Conservation (phyloP, 2,888 invertebrate genomes). For the Himalopsyche tibetana region DNA sequence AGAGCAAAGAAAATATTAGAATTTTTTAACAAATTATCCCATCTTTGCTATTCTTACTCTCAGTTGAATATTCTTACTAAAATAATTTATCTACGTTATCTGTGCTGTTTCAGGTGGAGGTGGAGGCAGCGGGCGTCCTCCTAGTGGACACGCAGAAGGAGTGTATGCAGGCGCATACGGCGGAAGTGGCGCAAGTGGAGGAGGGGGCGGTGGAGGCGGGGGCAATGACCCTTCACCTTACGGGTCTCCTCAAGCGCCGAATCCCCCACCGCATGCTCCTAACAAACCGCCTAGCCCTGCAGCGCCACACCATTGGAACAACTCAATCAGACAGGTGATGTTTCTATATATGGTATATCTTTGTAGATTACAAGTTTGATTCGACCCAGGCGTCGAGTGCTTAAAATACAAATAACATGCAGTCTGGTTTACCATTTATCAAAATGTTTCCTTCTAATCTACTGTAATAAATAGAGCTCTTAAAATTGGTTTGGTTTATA, state of each 20-base stretch:
- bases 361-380: too few relatives aligned
- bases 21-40: not conserved
- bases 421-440: too few relatives aligned
- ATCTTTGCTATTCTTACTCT: too few relatives aligned
- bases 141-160: slow-evolving; percentile 68
- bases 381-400: too few relatives aligned
- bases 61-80: not conserved
- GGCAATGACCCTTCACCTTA: slow-evolving; percentile 76
- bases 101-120: slow-evolving; percentile 52
- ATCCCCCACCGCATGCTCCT: slow-evolving; percentile 72
- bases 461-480: too few relatives aligned
- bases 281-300: slow-evolving; percentile 68
- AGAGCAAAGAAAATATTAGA: not conserved
- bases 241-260: slow-evolving; percentile 72
- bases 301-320: slow-evolving; percentile 62
- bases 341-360: too few relatives aligned
- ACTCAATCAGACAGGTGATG: slow-evolving; percentile 64
- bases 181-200: slow-evolving; percentile 78
- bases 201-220: slow-evolving; percentile 81
- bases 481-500: too few relatives aligned
- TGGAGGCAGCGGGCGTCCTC: slow-evolving; percentile 62
- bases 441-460: too few relatives aligned
- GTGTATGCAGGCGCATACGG: slow-evolving; percentile 74
- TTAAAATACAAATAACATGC: too few relatives aligned
- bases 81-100: slow-evolving; percentile 2